phyloP scores from a whole-genome alignment of 1,140 invertebrate genomes.

The Neodiprion virginianus region DNA sequence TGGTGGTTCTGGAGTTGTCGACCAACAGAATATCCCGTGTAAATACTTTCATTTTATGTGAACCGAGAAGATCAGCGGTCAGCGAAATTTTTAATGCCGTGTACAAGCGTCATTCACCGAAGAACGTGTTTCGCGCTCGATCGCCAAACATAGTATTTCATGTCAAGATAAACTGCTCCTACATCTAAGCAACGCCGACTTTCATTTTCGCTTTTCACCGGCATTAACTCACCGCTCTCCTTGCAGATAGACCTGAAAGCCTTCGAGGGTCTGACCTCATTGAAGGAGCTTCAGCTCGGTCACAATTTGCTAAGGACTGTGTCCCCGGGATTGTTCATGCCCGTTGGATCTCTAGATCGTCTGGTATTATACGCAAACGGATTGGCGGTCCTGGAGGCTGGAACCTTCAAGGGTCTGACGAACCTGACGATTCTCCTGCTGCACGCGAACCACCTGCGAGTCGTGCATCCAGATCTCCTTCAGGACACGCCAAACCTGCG shows the following conservation, averaged over 20 bases:
- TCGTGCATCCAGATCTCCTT: slow-evolving; percentile 62
- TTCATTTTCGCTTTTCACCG: no score
- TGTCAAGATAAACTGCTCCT: slow-evolving; percentile 1
- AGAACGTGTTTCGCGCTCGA: neutral
- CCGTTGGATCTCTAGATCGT: slow-evolving; percentile 59
- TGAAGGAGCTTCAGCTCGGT: slow-evolving; percentile 67
- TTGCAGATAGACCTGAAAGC: slow-evolving; percentile 56
- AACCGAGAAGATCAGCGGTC: neutral
- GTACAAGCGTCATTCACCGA: neutral
- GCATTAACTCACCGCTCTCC: neutral
- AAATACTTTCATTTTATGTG: slow-evolving; percentile 21
- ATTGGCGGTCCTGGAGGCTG: slow-evolving; percentile 60
- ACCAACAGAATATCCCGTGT: slow-evolving; percentile 63
- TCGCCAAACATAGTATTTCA: neutral
- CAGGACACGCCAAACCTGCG: slow-evolving; percentile 49
- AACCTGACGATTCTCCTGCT: slow-evolving; percentile 68
- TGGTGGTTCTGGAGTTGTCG: slow-evolving; percentile 54
- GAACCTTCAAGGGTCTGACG: slow-evolving; percentile 63
- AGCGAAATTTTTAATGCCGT: neutral
- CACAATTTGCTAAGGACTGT: slow-evolving; percentile 66
- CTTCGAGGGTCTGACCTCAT: slow-evolving; percentile 59
- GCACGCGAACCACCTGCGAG: slow-evolving; percentile 67
- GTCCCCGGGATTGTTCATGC: slow-evolving; percentile 59
- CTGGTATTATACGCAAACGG: slow-evolving; percentile 69
- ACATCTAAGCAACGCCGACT: neutral